Conservation (phyloP, 2,113 vertebrate genomes). For the Arizona elegans region DNA sequence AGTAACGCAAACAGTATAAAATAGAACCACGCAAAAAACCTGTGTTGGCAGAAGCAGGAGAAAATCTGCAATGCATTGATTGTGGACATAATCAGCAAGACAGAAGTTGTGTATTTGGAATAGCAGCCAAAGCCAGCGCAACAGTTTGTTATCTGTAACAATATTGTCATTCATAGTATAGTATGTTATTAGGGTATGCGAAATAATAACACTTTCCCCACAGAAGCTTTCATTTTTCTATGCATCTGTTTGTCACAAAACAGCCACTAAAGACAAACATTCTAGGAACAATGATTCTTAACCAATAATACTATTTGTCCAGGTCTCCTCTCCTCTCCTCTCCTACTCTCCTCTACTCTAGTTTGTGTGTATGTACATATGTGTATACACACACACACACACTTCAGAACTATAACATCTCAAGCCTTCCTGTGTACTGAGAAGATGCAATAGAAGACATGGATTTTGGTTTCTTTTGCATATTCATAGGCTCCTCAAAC, state of each 20-base stretch:
- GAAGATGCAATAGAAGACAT: neutral
- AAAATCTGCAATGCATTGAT: neutral
- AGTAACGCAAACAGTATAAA: neutral
- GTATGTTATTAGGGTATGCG: neutral
- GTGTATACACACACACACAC: neutral
- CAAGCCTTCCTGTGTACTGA: neutral
- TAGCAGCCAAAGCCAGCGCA: neutral
- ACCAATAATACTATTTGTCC: neutral
- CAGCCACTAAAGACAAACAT: neutral
- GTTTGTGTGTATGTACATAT: too few relatives aligned
- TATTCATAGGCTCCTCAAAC: slow-evolving; percentile 69
- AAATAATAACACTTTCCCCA: neutral
- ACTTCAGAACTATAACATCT: neutral
- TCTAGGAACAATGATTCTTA: neutral
- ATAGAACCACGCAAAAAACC: neutral
- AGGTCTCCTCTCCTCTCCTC: too few relatives aligned
- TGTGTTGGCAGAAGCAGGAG: neutral
- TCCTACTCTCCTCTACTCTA: too few relatives aligned
- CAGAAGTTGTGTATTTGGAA: neutral
- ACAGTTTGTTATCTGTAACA: neutral
- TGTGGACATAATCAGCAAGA: neutral
- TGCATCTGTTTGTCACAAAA: neutral
- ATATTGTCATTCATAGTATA: neutral
- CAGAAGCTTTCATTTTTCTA: neutral
- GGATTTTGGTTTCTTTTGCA: slow-evolving; percentile 57